A percentile compares a stretch with the other conserved stretches of the same genome.
These are phyloP conservation scores for Herpetotheres cachinnans DNA, from an alignment of 2,113 vertebrate genomes.

Conservation along the genomic window DNA sequence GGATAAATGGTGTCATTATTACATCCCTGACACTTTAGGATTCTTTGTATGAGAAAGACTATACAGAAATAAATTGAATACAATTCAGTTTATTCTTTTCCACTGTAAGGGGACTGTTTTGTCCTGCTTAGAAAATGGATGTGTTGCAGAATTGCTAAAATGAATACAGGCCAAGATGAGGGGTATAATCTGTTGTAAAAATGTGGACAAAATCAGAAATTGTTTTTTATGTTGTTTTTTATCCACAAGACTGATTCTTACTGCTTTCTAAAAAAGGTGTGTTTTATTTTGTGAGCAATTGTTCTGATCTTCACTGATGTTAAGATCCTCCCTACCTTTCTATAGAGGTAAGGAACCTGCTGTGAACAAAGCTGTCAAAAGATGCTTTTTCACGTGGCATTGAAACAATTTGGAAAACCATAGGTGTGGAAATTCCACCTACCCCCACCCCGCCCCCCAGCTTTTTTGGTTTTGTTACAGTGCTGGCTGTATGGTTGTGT, in stretches of 20 bases:
- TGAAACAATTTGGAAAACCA: not conserved
- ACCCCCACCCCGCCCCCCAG: not conserved
- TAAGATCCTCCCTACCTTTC: not conserved
- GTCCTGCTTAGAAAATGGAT: not conserved
- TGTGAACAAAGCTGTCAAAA: not conserved
- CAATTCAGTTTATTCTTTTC: not conserved
- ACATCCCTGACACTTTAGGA: not conserved
- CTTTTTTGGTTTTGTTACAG: not conserved
- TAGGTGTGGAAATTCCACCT: not conserved
- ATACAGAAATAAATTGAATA: not conserved
- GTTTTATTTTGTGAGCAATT: not conserved
- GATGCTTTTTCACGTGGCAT: not conserved
- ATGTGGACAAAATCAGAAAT: not conserved
- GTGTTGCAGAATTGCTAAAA: not conserved
- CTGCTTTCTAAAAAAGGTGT: not conserved
- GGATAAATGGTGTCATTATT: constrained; percentile 8
- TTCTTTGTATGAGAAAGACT: not conserved
- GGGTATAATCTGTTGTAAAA: not conserved
- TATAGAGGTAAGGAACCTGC: not conserved
- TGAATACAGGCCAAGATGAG: not conserved
- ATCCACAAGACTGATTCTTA: not conserved
- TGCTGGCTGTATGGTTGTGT: not conserved
- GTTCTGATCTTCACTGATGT: not conserved
- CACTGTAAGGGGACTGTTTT: not conserved
- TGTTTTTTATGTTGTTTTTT: not conserved